These are phyloP conservation scores for Mormoops blainvillei DNA, from an alignment of 2,113 vertebrate genomes.

Conservation along the genomic window DNA sequence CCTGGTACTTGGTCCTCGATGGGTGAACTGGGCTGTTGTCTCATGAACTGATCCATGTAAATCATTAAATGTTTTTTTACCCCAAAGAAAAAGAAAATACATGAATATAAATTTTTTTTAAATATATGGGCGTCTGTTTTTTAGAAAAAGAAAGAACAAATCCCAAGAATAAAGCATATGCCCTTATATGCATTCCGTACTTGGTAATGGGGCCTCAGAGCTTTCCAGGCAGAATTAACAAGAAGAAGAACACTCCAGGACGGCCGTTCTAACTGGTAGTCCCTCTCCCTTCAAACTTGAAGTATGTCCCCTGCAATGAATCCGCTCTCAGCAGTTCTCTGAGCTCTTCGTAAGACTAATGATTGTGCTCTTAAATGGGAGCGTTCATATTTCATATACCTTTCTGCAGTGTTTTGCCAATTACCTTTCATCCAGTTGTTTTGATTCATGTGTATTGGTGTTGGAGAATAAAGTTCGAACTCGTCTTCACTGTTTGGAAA, in stretches of 20 bases:
- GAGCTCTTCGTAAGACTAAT: neutral
- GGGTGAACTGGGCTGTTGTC: neutral
- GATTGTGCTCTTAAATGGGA: neutral
- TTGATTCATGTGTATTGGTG: neutral
- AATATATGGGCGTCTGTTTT: neutral
- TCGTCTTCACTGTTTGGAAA: neutral
- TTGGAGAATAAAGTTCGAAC: neutral
- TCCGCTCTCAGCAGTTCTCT: neutral
- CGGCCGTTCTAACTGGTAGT: neutral
- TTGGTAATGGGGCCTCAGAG: neutral
- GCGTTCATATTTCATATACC: neutral
- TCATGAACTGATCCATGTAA: neutral
- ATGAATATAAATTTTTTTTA: conserved; percentile 11
- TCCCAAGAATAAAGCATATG: neutral
- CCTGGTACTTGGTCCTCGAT: too few species aligned
- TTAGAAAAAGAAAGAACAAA: neutral
- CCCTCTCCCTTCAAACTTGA: neutral
- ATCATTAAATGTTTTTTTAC: neutral
- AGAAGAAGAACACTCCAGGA: neutral
- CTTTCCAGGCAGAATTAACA: neutral
- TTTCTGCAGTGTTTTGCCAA: conserved; percentile 22
- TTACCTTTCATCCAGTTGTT: neutral
- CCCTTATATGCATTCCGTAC: neutral
- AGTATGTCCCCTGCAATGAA: neutral
- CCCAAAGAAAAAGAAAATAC: conserved; percentile 8